Percentiles rank a stretch among this genome's conserved stretches.
Evolutionary conservation across 2,797 vertebrate genomes (phyloP).

Genomic region (Phrynocephalus forsythii): DNA sequence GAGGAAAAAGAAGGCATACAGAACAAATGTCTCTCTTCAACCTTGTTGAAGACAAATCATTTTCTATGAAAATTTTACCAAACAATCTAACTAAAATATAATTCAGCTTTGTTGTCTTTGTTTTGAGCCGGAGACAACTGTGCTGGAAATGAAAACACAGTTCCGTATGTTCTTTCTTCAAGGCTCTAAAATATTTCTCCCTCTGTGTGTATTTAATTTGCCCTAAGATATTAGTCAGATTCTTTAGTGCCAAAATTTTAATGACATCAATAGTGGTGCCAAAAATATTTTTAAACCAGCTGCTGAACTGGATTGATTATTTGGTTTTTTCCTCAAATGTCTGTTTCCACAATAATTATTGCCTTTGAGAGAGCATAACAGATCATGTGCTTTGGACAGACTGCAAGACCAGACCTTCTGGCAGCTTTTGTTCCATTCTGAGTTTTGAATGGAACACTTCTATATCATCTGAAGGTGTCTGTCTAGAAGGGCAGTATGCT

Average conservation of each 20-base stretch:
- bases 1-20: not conserved
- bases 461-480: not conserved
- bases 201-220: constrained; percentile 67
- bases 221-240: constrained; percentile 64
- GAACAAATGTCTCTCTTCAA: not conserved
- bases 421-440: constrained; percentile 1
- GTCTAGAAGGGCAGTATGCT: not conserved
- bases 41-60: constrained; percentile 11
- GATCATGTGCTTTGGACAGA: constrained; percentile 55
- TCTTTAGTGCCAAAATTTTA: constrained; percentile 75
- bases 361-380: constrained; percentile 70
- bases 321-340: constrained; percentile 72
- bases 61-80: constrained; percentile 24
- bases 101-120: constrained; percentile 34
- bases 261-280: constrained; percentile 71
- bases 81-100: not conserved
- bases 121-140: constrained; percentile 25
- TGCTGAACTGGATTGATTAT: constrained; percentile 78
- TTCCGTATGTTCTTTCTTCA: constrained; percentile 38
- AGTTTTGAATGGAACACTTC: constrained; percentile 25
- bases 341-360: constrained; percentile 78
- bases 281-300: constrained; percentile 74
- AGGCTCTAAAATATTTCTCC: constrained; percentile 64
- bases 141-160: constrained; percentile 39
- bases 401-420: constrained; percentile 51